Evolutionary conservation across 92 coral and sea anemone genomes (phyloP).

Genomic region (Phymanthus crucifer): DNA sequence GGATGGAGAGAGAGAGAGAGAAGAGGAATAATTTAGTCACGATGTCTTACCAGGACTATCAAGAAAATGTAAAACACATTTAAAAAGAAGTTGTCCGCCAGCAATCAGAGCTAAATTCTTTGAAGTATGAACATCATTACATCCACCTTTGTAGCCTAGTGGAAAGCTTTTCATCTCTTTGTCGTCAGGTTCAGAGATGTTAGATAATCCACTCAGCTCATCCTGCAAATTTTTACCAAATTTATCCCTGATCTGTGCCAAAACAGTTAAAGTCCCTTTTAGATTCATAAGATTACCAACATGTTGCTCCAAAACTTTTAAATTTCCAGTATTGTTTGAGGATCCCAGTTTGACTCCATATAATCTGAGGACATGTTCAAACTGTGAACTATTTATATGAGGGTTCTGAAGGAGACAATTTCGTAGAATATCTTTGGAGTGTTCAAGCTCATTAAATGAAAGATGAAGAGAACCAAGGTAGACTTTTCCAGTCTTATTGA

Average conservation of each 20-base stretch:
- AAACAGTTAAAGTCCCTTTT: conserved; percentile 52
- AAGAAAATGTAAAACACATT: conserved; percentile 54
- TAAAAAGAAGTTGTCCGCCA: conserved; percentile 55
- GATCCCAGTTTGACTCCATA: conserved; percentile 54
- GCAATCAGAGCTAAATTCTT: conserved; percentile 38
- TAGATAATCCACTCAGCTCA: background rate
- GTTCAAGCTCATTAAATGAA: conserved; percentile 48
- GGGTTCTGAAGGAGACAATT: conserved; percentile 77
- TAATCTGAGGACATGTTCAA: conserved; percentile 45
- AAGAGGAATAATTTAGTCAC: background rate
- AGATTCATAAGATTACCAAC: conserved; percentile 39
- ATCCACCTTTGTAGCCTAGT: background rate
- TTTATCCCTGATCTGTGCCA: conserved; percentile 57
- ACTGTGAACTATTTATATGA: conserved; percentile 57
- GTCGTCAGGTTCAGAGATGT: background rate
- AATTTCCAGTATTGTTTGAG: conserved; percentile 12
- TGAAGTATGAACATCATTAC: background rate
- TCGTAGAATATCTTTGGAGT: conserved; percentile 52
- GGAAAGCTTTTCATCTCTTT: background rate
- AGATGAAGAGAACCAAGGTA: conserved; percentile 62
- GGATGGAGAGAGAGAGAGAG: too few species aligned
- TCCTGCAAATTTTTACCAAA: conserved; percentile 36
- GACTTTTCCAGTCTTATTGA: conserved; percentile 64
- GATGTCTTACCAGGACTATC: conserved; percentile 46
- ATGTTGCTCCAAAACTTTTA: conserved; percentile 36